Conservation (phyloP, 2,888 invertebrate genomes). For the Oligia fasciuncula region DNA sequence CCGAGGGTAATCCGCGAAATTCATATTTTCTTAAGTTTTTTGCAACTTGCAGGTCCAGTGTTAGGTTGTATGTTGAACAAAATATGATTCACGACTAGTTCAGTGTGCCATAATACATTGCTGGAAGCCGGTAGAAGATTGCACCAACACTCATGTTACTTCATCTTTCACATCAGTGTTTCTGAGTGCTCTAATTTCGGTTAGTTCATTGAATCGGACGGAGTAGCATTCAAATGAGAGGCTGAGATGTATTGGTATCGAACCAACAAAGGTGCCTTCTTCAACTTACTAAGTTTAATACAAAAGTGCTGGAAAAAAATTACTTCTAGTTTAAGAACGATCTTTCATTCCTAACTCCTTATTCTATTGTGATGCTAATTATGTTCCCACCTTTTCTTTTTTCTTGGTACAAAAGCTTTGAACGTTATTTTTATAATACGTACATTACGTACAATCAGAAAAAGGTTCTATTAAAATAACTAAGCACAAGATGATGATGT, state of each 20-base stretch:
- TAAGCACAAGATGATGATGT: not conserved
- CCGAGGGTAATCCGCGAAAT: too few relatives aligned
- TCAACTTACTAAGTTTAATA: not conserved
- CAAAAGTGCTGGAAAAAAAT: not conserved
- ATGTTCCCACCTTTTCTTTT: not conserved
- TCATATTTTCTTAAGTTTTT: too few relatives aligned
- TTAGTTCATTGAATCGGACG: not conserved
- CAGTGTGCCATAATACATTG: not conserved
- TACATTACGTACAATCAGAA: not conserved
- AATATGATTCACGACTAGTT: too few relatives aligned
- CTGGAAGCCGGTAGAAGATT: not conserved
- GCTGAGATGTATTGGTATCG: not conserved
- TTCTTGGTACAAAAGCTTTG: not conserved
- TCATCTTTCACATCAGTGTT: not conserved
- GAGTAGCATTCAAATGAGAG: not conserved
- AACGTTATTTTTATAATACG: not conserved
- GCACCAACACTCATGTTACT: not conserved
- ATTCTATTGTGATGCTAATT: constrained; percentile 6
- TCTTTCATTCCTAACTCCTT: not conserved
- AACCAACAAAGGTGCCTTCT: not conserved
- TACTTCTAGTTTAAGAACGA: not conserved
- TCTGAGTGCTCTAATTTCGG: constrained; percentile 2
- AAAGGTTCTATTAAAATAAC: not conserved
- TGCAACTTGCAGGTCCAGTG: too few relatives aligned
- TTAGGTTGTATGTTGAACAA: too few relatives aligned